Evolutionary conservation across 2,113 vertebrate genomes (phyloP).

Genomic region (Macroglossus sobrinus): DNA sequence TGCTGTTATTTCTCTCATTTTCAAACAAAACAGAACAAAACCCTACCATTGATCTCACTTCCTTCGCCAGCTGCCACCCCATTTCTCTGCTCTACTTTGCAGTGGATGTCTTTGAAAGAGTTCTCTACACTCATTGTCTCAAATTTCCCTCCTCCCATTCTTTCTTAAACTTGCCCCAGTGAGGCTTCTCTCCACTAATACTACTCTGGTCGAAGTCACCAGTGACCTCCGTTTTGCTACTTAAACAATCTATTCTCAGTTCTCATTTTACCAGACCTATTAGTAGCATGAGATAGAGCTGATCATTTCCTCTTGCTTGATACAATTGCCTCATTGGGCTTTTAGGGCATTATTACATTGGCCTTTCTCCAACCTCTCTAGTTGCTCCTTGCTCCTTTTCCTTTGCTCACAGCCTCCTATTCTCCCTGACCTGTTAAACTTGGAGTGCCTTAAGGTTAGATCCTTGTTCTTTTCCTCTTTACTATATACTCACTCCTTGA

Average conservation of each 20-base stretch:
- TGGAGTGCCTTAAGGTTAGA: background rate
- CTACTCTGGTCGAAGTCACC: background rate
- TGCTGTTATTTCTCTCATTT: background rate
- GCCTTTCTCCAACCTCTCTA: background rate
- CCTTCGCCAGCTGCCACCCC: background rate
- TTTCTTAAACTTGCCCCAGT: background rate
- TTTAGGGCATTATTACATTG: background rate
- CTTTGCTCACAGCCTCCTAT: background rate
- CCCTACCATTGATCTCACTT: background rate
- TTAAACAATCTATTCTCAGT: background rate
- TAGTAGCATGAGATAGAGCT: background rate
- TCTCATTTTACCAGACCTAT: background rate
- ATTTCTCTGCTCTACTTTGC: slow-evolving; percentile 16
- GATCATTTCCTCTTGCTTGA: no score
- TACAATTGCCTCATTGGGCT: background rate
- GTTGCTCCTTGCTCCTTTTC: background rate
- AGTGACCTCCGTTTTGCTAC: background rate
- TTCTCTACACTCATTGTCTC: background rate
- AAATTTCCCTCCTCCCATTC: background rate
- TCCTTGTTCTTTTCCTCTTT: background rate
- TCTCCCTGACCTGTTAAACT: background rate
- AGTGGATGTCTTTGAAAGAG: background rate
- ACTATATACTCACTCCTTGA: background rate
- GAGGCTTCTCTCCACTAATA: background rate
- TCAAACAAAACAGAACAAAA: background rate